Evolutionary conservation across 2,113 vertebrate genomes (phyloP), one percentile per base, ranked within the genome.

Genomic region (Willisornis vidua): DNA sequence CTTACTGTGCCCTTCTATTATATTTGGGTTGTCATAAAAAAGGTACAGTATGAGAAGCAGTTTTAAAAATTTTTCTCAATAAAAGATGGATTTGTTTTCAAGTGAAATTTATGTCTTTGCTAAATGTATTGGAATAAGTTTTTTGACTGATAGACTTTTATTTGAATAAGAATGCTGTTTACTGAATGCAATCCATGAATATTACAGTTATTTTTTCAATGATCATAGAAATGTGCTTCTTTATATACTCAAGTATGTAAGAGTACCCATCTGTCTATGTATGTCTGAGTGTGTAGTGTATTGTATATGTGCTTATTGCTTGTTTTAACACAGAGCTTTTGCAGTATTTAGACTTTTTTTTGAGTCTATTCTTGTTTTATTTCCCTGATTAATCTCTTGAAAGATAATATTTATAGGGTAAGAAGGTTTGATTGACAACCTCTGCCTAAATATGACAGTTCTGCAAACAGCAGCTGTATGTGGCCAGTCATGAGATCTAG

Each of bases 1-100:
- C 39, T 77, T 96, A 63, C 61, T 71, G 37, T 93, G 78, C 62
- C 41, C 85, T 96, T 89, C 82, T 80, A 78, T 95, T 96, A 80
- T 85, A 94, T 94, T 95, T 28, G 45, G 31, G 28, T 37, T 87
- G 89, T 79, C 51, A 95, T 72, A 79, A 89, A 92, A 89, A 94
- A 76, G 5, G 9, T 67, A 85, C 35, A 72, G 68, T 67, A 68
- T 93, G 97, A 29, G 48, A 89, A 96, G 24, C 25, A 90, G 35
- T 55, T 93, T 87, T 95, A 51, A 95, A 86, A 87, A 46, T 49
- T 18, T 51, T 90, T 48, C 26, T 79, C 59, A 68, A 61, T 48
- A 62, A 62, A 80, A 35, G 52, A 31, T 10, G 22, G 8, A 72
- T 94, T 96, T 92, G 5, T 92, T 72, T 66, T 41, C 17, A 95